phyloP scores from a whole-genome alignment of 1,140 invertebrate species.

The Macrobrachium rosenbergii region DNA sequence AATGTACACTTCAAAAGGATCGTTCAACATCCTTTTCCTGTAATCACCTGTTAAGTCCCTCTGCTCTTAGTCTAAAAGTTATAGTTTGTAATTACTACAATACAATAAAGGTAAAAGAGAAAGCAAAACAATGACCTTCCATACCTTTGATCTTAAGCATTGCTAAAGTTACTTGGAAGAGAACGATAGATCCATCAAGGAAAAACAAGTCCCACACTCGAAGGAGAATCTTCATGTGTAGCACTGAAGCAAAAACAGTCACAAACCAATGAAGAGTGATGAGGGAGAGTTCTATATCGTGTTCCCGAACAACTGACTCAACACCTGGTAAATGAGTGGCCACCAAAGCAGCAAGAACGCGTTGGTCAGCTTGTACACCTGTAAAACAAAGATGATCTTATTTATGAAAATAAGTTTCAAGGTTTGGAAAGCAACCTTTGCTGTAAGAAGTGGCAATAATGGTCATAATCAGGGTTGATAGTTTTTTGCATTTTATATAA shows the following conservation, averaged over 20 bases:
- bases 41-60: too few relatives aligned
- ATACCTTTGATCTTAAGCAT: conserved; percentile 92
- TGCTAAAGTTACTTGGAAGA: conserved; percentile 96
- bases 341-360: conserved; percentile 91
- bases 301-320: conserved; percentile 88
- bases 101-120: conserved; percentile 57
- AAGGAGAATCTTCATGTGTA: conserved; percentile 96
- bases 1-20: too few relatives aligned
- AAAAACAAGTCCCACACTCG: conserved; percentile 98
- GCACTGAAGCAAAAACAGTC: conserved; percentile 96
- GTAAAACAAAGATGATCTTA: conserved; percentile 9
- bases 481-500: too few relatives aligned
- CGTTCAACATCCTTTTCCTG: too few relatives aligned
- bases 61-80: too few relatives aligned
- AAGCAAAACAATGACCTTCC: conserved; percentile 45
- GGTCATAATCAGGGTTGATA: too few relatives aligned
- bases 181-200: conserved; percentile 91
- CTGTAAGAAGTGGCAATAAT: too few relatives aligned
- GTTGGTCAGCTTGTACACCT: conserved; percentile 89
- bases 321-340: conserved; percentile 90
- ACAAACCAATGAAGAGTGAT: conserved; percentile 99
- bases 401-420: background rate
- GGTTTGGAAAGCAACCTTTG: too few relatives aligned
- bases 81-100: too few relatives aligned
- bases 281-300: conserved; percentile 95